Base-by-base conservation (phyloP, 2,113 vertebrate species). In the Colossoma macropomum region DNA sequence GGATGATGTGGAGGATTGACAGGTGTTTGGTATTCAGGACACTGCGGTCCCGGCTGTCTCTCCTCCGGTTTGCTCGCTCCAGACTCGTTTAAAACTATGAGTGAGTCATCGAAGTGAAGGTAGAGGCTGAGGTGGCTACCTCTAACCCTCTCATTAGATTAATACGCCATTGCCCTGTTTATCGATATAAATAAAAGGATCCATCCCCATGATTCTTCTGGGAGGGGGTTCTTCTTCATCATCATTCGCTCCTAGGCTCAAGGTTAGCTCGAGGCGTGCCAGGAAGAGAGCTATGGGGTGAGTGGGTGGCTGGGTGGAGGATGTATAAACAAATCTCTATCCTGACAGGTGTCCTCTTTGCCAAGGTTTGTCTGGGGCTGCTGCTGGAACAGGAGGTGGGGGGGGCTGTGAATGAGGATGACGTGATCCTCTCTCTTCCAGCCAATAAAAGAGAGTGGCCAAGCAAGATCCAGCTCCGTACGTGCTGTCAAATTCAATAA, bases 401-500 rank as follows among this genome's bases (percentile, higher is more conserved):
- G 85, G 62, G 86, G 63, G 68, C 75, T 83, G 83, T 83, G 77
- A 83, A 85, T 85, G 76, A 87, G 81, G 81, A 93, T 95, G 94
- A 95, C 93, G 94, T 94, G 92, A 95, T 95, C 90, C 90, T 88
- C 91, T 93, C 94, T 90, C 89, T 92, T 90, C 91, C 62, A 71
- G 92, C 93, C 94, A 95, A 95, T 95, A 95, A 94, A 95, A 92
- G 91, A 94, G 93, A 95, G 93, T 94, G 93, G 93, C 92, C 90
- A 73, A 92, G 91, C 45, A 89, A 93, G 92, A 92, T 95, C 93
- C 87, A 88, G 91, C 93, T 93, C 89, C 83, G 92, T 94, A 93
- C 93, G 92, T 95, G 94, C 94, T 86, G 87, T 95, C 94, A 95
- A 94, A 95, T 93, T 95, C 93, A 95, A 95, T 95, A 94, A 94